Evolutionary conservation across 2,797 vertebrate species (phyloP), one percentile per base, ranked within the genome.

Genomic region (Petrocephalus schoutedeni): DNA sequence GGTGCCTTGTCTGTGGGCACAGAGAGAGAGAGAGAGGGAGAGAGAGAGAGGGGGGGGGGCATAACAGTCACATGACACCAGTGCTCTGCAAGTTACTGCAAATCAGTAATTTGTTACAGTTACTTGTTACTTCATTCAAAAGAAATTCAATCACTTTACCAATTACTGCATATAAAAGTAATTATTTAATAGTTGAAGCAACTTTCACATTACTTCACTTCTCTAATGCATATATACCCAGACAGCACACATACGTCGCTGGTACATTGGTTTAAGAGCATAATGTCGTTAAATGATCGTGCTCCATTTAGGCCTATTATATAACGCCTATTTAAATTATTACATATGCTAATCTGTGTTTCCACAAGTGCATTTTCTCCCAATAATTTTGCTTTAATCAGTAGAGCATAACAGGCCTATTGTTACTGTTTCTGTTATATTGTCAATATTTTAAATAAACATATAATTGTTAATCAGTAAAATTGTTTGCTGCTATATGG

Each of bases 1-100:
- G 98, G 98, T 0, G 98, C 97, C 94, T 99, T 99, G 14, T 98
- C 98, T 99, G 90, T 88, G 92, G 0, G 91, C 64, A 90, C 89
- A 92, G 36, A 59, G 21, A 67, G 87, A 89, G 71, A 92, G n/a
- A 67, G 19, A 19, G 8, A 58, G 54, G 21, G 71, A 61, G 32
- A 23, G 21, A 67, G 87, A 89, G 77, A 92, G 36, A 89, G 45
- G 71, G 51, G 32, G 14, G 51, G 64, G 51, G 7, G 6, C 6
- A 28, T 74, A 6, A 49, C 57, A 45, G 6, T 21, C n/a, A 49
- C 32, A 19, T 32, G 64, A 32, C 64, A 32, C 23, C 61, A 67
- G 61, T 23, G 3, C 0, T 67, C 9, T 4, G 21, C 61, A 67
- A 67, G 59, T 67, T 5, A 67, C 23, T 67, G 61, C 28, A 67